A percentile compares a stretch with the other conserved stretches of the same genome.
Conservation (phyloP, 2,113 vertebrate genomes). For the Columbina picui region DNA sequence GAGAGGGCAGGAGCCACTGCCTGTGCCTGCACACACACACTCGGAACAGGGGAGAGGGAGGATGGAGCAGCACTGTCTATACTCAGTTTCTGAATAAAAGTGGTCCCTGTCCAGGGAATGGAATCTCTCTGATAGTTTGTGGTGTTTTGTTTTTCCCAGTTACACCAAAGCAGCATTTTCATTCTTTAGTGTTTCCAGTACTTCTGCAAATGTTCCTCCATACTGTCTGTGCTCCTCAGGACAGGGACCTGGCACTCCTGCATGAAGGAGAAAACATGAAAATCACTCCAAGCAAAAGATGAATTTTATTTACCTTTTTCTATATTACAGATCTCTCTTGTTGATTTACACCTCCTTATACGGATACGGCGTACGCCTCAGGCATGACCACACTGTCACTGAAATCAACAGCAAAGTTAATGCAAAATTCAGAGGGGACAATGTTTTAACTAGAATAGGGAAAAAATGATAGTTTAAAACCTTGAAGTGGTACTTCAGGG, state of each 20-base stretch:
- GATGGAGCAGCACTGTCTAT: accelerated
- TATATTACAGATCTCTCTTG: not conserved
- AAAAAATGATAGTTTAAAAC: not conserved
- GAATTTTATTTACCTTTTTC: not conserved
- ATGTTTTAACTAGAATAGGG: accelerated
- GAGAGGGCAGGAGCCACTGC: too few relatives aligned
- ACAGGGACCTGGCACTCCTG: not conserved
- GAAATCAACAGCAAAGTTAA: not conserved
- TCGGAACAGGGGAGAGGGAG: not conserved
- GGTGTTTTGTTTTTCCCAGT: not conserved
- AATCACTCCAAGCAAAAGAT: not conserved
- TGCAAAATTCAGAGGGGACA: not conserved
- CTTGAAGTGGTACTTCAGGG: not conserved
- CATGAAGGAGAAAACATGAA: accelerated
- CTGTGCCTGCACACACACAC: too few relatives aligned
- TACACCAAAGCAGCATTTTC: not conserved
- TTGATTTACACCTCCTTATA: not conserved
- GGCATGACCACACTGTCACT: accelerated
- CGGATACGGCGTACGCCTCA: accelerated
- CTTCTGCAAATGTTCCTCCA: not conserved
- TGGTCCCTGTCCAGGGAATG: not conserved
- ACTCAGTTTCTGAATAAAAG: not conserved
- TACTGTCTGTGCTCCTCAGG: not conserved
- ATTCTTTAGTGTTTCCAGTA: not conserved
- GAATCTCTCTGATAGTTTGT: not conserved